Evolutionary conservation across 2,797 vertebrate species (phyloP).

Genomic region (Ibycter americanus): DNA sequence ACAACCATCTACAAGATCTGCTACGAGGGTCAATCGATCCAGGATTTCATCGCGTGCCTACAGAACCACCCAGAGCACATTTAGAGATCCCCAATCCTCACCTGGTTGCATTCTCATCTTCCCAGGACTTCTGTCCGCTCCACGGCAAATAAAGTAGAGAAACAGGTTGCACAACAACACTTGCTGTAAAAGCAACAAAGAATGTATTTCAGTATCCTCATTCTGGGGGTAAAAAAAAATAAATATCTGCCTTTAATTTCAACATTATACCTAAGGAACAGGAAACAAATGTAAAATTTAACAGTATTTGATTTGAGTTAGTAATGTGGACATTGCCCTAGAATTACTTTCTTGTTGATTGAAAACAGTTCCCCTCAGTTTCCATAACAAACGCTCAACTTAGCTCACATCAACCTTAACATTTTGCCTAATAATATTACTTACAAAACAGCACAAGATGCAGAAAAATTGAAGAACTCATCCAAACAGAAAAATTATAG

Average conservation of each 20-base stretch:
- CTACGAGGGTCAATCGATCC: conserved; percentile 81
- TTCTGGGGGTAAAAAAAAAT: background rate
- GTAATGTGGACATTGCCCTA: background rate
- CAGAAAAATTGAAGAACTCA: background rate
- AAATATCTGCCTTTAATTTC: background rate
- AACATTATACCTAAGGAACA: background rate
- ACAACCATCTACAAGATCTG: conserved; percentile 85
- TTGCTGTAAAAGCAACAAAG: background rate
- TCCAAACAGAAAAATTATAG: background rate
- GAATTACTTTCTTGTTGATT: background rate
- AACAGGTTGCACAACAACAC: background rate
- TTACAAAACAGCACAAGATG: background rate
- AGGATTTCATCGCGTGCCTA: conserved; percentile 86
- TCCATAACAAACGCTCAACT: background rate
- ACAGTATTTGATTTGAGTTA: background rate
- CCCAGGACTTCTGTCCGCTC: background rate
- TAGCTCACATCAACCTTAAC: background rate
- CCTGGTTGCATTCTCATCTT: background rate
- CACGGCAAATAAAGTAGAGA: background rate
- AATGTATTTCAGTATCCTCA: conserved; percentile 1
- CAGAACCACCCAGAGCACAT: conserved; percentile 87
- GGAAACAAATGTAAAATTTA: background rate
- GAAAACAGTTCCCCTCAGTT: background rate
- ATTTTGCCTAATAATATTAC: background rate
- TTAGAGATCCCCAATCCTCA: conserved; percentile 9